These are phyloP conservation scores for Tapirus terrestris DNA, from an alignment of 2,113 vertebrate species.

Conservation along the genomic window DNA sequence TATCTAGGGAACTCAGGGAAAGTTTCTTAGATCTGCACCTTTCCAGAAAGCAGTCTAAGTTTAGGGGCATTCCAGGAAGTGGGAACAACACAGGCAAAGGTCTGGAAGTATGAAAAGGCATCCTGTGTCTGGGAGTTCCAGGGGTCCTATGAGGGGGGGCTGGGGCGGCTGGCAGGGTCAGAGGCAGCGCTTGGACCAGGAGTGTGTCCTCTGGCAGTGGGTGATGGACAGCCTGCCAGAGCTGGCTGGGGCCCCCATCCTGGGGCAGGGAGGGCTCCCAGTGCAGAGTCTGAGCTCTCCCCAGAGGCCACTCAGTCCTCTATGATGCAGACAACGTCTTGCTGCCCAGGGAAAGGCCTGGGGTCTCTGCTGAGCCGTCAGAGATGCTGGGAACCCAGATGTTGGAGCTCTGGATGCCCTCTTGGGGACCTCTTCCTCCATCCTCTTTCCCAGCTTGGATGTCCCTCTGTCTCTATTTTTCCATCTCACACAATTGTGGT, in stretches of 20 bases:
- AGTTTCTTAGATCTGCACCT: not conserved
- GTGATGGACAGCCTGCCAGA: not conserved
- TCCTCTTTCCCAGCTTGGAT: not conserved
- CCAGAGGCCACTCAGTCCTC: not conserved
- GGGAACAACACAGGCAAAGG: not conserved
- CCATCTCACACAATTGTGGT: not conserved
- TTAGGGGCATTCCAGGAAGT: not conserved
- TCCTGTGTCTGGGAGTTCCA: not conserved
- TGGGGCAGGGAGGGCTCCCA: not conserved
- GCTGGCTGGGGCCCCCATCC: not conserved
- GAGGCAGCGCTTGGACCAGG: not conserved
- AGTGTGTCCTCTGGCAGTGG: not conserved
- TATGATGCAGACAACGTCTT: rapidly evolving
- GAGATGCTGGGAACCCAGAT: not conserved
- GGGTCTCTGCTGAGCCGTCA: not conserved
- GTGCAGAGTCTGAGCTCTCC: not conserved
- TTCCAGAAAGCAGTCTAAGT: not conserved
- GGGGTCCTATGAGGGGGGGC: not conserved
- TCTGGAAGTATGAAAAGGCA: not conserved
- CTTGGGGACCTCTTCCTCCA: not conserved
- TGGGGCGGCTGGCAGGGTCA: not conserved
- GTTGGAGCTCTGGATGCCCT: not conserved
- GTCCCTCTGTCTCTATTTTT: not conserved
- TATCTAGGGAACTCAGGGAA: not conserved
- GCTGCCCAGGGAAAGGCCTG: not conserved